A percentile compares a stretch with the other conserved stretches of the same genome.
Evolutionary conservation across 2,797 vertebrate species (phyloP).

Genomic region (Apogon talboti): DNA sequence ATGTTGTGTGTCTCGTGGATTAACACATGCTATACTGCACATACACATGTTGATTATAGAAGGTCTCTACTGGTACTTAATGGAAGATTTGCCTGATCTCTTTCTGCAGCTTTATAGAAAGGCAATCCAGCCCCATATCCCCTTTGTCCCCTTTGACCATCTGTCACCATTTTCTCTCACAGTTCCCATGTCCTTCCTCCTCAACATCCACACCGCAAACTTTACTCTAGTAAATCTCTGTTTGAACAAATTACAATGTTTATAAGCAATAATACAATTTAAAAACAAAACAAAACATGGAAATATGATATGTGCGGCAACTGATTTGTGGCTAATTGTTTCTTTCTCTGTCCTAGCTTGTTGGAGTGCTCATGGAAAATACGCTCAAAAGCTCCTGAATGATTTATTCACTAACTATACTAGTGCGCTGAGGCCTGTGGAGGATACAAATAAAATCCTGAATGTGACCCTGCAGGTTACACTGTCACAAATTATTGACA

Average conservation of each 20-base stretch:
- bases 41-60: constrained; percentile 12
- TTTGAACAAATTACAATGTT: no score
- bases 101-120: constrained; percentile 44
- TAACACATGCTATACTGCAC: constrained; percentile 35
- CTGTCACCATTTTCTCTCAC: constrained; percentile 60
- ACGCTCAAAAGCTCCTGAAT: constrained; percentile 89
- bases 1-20: constrained; percentile 38
- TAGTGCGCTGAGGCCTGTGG: constrained; percentile 88
- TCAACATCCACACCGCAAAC: neutral
- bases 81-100: constrained; percentile 63
- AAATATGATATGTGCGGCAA: neutral
- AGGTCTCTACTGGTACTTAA: constrained; percentile 36
- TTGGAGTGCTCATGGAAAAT: constrained; percentile 83
- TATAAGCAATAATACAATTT: no score
- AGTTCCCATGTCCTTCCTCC: constrained; percentile 14
- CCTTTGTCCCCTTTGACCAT: constrained; percentile 51
- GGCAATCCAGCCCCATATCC: constrained; percentile 46
- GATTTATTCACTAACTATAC: constrained; percentile 87
- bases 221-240: neutral
- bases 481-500: constrained; percentile 94
- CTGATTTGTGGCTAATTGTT: constrained; percentile 4
- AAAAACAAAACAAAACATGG: neutral
- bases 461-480: constrained; percentile 94
- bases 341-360: constrained; percentile 76
- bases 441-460: constrained; percentile 88